These are phyloP conservation scores for Globodera ellingtonae DNA, from an alignment of 1,140 invertebrate species.

Conservation along the genomic window DNA sequence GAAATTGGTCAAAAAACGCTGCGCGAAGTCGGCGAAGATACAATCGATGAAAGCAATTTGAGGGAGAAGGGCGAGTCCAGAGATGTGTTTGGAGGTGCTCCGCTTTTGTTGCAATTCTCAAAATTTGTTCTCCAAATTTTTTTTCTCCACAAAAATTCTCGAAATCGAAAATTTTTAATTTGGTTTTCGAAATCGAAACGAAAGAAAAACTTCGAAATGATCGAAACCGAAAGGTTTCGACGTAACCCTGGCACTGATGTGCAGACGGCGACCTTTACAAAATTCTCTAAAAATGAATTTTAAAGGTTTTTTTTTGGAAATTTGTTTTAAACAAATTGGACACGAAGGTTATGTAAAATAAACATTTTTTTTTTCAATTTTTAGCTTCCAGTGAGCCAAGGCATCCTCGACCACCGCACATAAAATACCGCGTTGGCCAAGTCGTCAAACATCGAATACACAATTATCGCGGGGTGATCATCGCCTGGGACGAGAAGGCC, in stretches of 20 bases:
- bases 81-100: slow-evolving; percentile 34
- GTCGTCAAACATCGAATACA: slow-evolving; percentile 69
- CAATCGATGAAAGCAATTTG: slow-evolving; percentile 26
- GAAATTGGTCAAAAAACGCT: background rate
- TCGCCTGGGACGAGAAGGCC: slow-evolving; percentile 70
- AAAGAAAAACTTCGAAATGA: background rate
- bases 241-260: too few relatives aligned
- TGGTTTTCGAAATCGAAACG: background rate
- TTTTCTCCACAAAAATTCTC: too few relatives aligned
- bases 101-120: background rate
- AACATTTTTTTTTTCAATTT: background rate
- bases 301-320: background rate
- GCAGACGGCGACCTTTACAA: too few relatives aligned
- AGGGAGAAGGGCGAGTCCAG: slow-evolving; percentile 10
- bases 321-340: slow-evolving; percentile 1
- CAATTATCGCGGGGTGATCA: slow-evolving; percentile 70
- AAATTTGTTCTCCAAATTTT: too few relatives aligned
- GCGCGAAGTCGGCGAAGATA: slow-evolving; percentile 15
- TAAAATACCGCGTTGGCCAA: slow-evolving; percentile 70
- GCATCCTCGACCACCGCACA: slow-evolving; percentile 62
- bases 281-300: background rate
- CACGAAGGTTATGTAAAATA: background rate
- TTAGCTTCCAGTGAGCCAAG: slow-evolving; percentile 37
- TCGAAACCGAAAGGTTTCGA: background rate
- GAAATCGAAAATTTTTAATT: background rate